Evolutionary conservation across 2,797 vertebrate species (phyloP).

Genomic region (Graptemys geographica): DNA sequence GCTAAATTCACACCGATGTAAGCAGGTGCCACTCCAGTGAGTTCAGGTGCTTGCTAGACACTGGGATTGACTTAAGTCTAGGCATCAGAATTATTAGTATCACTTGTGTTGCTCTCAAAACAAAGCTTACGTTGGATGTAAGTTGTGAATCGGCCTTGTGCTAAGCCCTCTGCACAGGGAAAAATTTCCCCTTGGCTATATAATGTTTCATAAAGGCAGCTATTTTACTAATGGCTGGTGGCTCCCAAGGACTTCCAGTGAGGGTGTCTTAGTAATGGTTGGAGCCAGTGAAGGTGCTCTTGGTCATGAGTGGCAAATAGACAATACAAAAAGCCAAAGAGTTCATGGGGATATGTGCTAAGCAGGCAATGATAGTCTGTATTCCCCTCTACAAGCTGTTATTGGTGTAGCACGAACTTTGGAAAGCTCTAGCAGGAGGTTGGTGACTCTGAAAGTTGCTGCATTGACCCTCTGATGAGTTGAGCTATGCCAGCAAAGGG

Average conservation of each 20-base stretch:
- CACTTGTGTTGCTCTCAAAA: not conserved
- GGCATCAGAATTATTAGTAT: not conserved
- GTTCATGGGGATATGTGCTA: not conserved
- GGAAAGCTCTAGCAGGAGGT: not conserved
- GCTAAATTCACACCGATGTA: accelerated
- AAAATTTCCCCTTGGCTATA: not conserved
- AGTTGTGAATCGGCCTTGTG: not conserved
- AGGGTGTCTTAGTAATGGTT: not conserved
- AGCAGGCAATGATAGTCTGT: not conserved
- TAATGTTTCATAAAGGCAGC: not conserved
- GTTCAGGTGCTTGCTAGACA: not conserved
- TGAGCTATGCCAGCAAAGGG: not conserved
- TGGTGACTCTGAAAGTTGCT: not conserved
- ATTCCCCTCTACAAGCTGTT: not conserved
- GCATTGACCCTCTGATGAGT: not conserved
- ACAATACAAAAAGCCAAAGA: not conserved
- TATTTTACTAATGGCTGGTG: accelerated
- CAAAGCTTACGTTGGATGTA: not conserved
- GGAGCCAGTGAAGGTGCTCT: slow-evolving; percentile 5
- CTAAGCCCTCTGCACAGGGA: not conserved
- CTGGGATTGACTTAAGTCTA: not conserved
- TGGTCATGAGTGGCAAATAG: not conserved
- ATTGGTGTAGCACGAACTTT: slow-evolving; percentile 18
- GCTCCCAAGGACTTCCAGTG: accelerated
- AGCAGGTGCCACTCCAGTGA: not conserved